Evolutionary conservation across 1,140 invertebrate genomes (phyloP), one percentile per base, ranked within the genome.

Genomic region (Sweltsa coloradensis): DNA sequence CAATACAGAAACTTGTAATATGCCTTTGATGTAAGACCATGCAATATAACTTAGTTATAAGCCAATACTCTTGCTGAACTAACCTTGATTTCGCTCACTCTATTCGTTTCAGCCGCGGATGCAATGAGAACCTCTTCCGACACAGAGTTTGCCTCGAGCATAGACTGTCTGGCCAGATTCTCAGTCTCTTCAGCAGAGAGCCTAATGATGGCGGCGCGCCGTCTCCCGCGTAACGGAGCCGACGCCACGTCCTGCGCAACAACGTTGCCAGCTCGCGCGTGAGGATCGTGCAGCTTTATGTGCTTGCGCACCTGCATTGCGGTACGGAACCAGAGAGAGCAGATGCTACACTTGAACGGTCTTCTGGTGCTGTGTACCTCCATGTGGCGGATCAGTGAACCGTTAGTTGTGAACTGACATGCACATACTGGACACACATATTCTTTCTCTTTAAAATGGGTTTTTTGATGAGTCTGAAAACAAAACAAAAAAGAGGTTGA

Each of bases 391-490:
- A 67, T 74, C 24, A 76, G 56, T 50, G 68, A 71, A 14, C 71
- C 72, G 52, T 65, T 71, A 0, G 73, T 75, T 4, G 72, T 68
- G 54, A 75, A 74, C 14, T 60, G 53, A n/a, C 58, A 55, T 26
- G 65, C 50, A 48, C 65, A 68, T n/a, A 55, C 27, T 6, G 50
- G 27, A 52, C 65, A 68, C 11, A 46, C 55, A 50, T 53, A 61
- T 16, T 57, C 55, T 25, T 57, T 57, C 18, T 59, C 55, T 11
- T 59, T 57, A 41, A 66, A 64, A 59, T 80, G 78, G 2, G 69
- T 75, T 44, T 69, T 67, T 16, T 74, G 59, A 57, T 79, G 76
- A 49, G 72, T 67, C 61, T 77, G 67, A 18, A 75, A 55, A 31
- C 6, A 54, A 9, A 13, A 43, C 43, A 31, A 31, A 9, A 14